A percentile compares a stretch with the other conserved stretches of the same genome.
Conservation (phyloP, 2,113 vertebrate genomes). For the Naja naja region DNA sequence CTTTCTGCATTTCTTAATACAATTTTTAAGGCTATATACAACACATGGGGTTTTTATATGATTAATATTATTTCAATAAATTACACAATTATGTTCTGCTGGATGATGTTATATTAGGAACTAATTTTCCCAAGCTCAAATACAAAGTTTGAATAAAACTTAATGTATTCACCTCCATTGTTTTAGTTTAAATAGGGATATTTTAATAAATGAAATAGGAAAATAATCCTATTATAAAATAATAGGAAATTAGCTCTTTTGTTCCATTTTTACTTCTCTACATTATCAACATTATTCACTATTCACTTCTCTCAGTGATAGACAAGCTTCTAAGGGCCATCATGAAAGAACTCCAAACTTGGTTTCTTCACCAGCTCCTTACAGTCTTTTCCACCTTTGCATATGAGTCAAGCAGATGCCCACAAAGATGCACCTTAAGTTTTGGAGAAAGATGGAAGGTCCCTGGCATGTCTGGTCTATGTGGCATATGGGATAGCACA, state of each 20-base stretch:
- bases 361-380: not conserved
- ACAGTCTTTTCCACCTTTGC: not conserved
- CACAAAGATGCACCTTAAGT: not conserved
- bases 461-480: not conserved
- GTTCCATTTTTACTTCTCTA: not conserved
- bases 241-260: not conserved
- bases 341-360: not conserved
- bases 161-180: not conserved
- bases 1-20: conserved; percentile 36
- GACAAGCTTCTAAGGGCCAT: not conserved
- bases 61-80: not conserved
- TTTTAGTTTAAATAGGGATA: not conserved
- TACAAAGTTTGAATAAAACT: not conserved
- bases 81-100: not conserved
- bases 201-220: not conserved
- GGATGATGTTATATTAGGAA: not conserved
- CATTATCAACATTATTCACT: not conserved
- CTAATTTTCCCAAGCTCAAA: not conserved
- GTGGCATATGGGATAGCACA: not conserved
- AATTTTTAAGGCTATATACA: conserved; percentile 3
- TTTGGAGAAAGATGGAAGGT: not conserved
- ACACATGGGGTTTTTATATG: conserved; percentile 32
- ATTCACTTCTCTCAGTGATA: not conserved
- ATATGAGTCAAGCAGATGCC: not conserved
- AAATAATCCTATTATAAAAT: not conserved